phyloP scores from a whole-genome alignment of 1,140 invertebrate genomes.

The Zaprionus africanus region DNA sequence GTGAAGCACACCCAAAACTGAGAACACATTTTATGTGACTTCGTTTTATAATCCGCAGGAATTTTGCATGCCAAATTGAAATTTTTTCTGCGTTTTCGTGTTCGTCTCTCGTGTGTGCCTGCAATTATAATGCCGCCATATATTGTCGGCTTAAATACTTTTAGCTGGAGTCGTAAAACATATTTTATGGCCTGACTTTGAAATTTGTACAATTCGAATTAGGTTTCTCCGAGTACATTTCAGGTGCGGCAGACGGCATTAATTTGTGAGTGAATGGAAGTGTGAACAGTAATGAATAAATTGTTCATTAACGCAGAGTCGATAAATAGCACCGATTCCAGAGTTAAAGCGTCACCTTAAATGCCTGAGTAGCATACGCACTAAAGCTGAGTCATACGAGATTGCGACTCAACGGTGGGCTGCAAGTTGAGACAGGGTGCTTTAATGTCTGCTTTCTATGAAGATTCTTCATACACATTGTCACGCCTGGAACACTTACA shows the following conservation, averaged over 20 bases:
- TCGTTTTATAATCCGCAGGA: conserved; percentile 33
- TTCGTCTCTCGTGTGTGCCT: conserved; percentile 22
- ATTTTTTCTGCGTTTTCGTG: conserved; percentile 16
- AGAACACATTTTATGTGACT: conserved; percentile 30
- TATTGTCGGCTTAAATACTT: conserved; percentile 29
- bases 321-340: neutral
- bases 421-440: too few species aligned
- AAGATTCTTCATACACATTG: neutral
- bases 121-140: conserved; percentile 48
- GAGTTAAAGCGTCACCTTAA: conserved; percentile 8
- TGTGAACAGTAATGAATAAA: conserved; percentile 36
- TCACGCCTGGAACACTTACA: neutral
- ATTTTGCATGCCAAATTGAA: conserved; percentile 41
- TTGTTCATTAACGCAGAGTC: conserved; percentile 18
- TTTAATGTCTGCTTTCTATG: neutral
- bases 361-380: neutral
- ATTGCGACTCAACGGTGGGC: neutral
- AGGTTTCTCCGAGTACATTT: conserved; percentile 15
- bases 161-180: conserved; percentile 36
- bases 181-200: conserved; percentile 38
- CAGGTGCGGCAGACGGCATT: conserved; percentile 25
- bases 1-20: conserved; percentile 40
- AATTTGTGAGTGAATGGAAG: conserved; percentile 24
- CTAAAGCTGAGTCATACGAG: conserved; percentile 8
- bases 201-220: conserved; percentile 29